Percentiles rank a stretch among this genome's conserved stretches.
Conservation (phyloP, 1,140 invertebrate genomes). For the Sitophilus oryzae region DNA sequence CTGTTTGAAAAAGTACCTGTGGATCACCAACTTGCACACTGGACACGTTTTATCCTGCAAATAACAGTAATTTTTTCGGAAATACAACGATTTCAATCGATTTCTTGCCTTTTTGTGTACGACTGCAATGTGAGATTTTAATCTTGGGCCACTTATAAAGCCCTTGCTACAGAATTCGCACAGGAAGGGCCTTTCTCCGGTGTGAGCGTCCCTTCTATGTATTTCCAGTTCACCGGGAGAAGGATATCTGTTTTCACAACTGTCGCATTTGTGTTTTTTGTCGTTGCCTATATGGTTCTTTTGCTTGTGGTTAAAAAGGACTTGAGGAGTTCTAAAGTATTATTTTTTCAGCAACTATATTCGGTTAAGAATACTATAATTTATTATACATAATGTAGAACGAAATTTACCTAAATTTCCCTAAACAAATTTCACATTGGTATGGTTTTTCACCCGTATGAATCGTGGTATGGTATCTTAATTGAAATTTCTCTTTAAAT, state of each 20-base stretch:
- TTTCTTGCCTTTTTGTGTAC: background rate
- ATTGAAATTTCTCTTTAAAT: background rate
- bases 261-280: background rate
- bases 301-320: background rate
- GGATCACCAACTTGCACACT: background rate
- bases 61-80: background rate
- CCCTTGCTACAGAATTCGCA: background rate
- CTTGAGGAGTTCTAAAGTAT: background rate
- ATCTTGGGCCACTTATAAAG: background rate
- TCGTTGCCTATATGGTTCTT: background rate
- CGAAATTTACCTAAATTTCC: background rate
- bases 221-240: background rate
- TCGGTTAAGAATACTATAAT: background rate
- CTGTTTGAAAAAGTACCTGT: background rate
- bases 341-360: background rate
- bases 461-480: background rate
- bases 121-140: background rate
- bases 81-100: background rate
- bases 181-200: background rate
- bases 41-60: background rate
- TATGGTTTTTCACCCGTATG: background rate
- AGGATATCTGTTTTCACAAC: background rate
- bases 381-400: background rate
- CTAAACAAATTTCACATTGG: background rate
- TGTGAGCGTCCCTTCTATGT: background rate